A percentile compares a stretch with the other conserved stretches of the same genome.
Conservation (phyloP, 2,113 vertebrate genomes). For the Coracopsis vasa region DNA sequence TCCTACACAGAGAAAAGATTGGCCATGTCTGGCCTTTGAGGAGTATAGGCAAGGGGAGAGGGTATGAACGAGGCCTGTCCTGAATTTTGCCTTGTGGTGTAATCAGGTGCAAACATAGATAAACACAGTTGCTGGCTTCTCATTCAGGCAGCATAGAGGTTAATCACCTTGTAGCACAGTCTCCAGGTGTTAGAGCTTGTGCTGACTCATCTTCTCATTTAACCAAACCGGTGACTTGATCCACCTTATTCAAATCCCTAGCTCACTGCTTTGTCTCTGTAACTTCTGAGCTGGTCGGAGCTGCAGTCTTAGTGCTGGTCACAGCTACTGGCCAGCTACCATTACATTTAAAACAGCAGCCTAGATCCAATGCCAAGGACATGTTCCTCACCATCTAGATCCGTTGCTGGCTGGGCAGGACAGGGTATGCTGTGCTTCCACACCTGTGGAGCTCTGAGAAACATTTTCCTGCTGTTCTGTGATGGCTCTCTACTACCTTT, state of each 20-base stretch:
- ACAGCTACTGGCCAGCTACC: neutral
- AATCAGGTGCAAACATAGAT: neutral
- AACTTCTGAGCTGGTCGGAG: neutral
- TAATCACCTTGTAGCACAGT: neutral
- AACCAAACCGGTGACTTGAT: neutral
- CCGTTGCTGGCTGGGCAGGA: neutral
- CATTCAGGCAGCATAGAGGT: neutral
- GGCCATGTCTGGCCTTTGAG: neutral
- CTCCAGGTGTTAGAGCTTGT: neutral
- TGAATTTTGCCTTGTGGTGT: neutral
- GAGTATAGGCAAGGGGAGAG: neutral
- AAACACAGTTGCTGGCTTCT: neutral
- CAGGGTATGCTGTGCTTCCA: neutral
- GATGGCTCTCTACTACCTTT: neutral
- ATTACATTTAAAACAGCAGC: neutral
- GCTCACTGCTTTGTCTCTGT: neutral
- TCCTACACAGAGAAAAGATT: neutral
- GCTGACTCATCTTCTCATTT: neutral
- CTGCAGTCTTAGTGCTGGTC: neutral
- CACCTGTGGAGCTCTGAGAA: neutral
- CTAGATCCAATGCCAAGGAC: neutral
- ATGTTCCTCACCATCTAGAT: neutral
- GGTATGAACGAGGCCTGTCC: neutral
- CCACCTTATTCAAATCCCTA: neutral
- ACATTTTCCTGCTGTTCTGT: neutral